Conservation (phyloP, 2,888 invertebrate genomes). For the Deilephila elpenor region DNA sequence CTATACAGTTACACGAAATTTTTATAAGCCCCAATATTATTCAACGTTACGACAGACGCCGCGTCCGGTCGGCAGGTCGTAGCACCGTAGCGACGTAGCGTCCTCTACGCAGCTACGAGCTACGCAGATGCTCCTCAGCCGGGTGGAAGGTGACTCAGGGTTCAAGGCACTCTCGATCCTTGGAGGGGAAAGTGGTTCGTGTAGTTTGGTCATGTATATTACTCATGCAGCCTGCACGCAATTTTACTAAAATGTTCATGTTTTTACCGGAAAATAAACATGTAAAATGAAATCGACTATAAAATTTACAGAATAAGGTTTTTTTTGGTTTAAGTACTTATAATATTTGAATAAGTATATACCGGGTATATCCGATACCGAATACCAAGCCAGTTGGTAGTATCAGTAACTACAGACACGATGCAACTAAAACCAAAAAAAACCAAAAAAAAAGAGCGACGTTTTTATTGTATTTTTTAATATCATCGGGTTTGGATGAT, state of each 20-base stretch:
- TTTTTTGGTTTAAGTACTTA: too few species aligned
- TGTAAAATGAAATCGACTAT: neutral
- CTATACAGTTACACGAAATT: neutral
- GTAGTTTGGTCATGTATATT: slow-evolving; percentile 26
- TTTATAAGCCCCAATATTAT: slow-evolving; percentile 3
- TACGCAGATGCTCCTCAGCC: slow-evolving; percentile 26
- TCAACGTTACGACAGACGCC: slow-evolving; percentile 23
- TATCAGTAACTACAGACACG: too few species aligned
- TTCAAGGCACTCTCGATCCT: slow-evolving; percentile 26
- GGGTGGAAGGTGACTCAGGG: slow-evolving; percentile 32
- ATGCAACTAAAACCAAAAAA: too few species aligned
- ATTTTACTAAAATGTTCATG: neutral
- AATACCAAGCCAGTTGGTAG: too few species aligned
- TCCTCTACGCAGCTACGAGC: slow-evolving; percentile 38
- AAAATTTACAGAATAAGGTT: too few species aligned
- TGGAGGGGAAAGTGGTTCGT: slow-evolving; percentile 23
- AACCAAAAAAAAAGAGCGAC: too few species aligned
- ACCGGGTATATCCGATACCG: too few species aligned
- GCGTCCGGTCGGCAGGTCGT: slow-evolving; percentile 31
- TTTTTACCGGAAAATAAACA: neutral
- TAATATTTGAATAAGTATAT: too few species aligned
- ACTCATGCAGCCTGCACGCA: slow-evolving; percentile 1
- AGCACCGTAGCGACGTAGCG: slow-evolving; percentile 42
- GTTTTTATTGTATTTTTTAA: too few species aligned
- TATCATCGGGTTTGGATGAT: too few species aligned